Base-by-base conservation (phyloP, 2,113 vertebrate genomes). In the Sisor rabdophorus region DNA sequence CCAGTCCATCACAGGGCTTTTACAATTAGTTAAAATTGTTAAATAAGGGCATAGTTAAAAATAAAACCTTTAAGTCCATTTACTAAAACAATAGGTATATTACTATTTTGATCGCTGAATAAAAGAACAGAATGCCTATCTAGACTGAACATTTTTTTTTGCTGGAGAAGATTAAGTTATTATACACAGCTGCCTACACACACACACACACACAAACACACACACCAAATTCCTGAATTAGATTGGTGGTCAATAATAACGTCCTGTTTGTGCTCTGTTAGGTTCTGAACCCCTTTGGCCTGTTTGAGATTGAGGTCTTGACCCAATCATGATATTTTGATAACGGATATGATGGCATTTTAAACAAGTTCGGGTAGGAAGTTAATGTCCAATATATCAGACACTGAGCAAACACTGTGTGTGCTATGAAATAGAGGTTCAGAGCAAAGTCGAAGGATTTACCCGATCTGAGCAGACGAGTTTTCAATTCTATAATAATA, bases 241-340 rank as follows among this genome's bases (percentile, higher is more conserved):
- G 7, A 47, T 1, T 65, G 36, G 19, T 44, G 61, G 36, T 47
- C 63, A 65, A 0, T 65, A 47, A 61, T 61, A 61, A 47, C 12
- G 63, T 44, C 6, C 20, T 65, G 61, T 65, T 44, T 22, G 61
- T 65, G 61, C n/a, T 8, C 20, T 47, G 36, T 15, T 65, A 24
- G 40, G 44, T 24, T 65, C 63, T 47, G 36, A 65, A 44, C 6
- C n/a, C 36, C 11, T 65, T 44, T 47, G 63, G n/a, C 63, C 63
- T 65, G 40, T 47, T 44, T 13, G n/a, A 65, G 12, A 65, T 65
- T 65, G 63, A 65, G 63, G 63, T 65, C 36, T 13, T 65, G 61
- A 44, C 61, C 61, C 61, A 65, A 44, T 65, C 61, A 65, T 65
- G 22, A 44, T 44, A 44, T 65, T 36, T 22, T 44, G 61, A 65